Evolutionary conservation across 2,113 vertebrate genomes (phyloP).

Genomic region (Argyrosomus japonicus): DNA sequence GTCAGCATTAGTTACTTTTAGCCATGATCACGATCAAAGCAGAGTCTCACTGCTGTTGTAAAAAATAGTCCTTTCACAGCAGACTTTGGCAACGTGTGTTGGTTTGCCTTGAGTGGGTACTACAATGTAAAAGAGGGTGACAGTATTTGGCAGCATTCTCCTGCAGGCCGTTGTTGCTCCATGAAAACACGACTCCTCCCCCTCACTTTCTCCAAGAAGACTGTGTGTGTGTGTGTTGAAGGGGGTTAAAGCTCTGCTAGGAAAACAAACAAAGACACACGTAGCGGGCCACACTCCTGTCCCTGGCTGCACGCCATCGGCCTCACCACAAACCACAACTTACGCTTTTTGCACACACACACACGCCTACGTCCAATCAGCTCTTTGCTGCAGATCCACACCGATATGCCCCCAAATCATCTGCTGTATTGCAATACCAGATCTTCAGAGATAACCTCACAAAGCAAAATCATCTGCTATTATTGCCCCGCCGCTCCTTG

Average conservation of each 20-base stretch:
- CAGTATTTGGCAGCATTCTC: constrained; percentile 68
- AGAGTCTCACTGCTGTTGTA: too few species aligned
- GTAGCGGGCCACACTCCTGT: constrained; percentile 76
- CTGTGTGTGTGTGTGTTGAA: constrained; percentile 7
- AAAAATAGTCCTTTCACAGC: constrained; percentile 4
- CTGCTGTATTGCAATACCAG: constrained; percentile 69
- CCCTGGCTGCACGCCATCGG: constrained; percentile 78
- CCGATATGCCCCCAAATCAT: constrained; percentile 78
- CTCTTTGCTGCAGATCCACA: constrained; percentile 60
- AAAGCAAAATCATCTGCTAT: constrained; percentile 86
- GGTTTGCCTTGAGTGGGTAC: constrained; percentile 8
- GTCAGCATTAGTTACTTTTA: not conserved
- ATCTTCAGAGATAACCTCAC: constrained; percentile 82
- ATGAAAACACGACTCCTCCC: constrained; percentile 61
- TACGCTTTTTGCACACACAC: constrained; percentile 41
- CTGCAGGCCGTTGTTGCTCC: constrained; percentile 59
- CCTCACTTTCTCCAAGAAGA: constrained; percentile 65
- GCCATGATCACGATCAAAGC: not conserved
- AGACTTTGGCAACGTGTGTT: constrained; percentile 44
- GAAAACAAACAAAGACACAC: constrained; percentile 85
- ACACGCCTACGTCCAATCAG: constrained; percentile 61
- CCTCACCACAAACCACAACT: constrained; percentile 77
- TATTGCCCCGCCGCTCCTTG: constrained; percentile 79
- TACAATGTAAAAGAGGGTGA: constrained; percentile 28
- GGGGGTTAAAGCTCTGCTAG: constrained; percentile 40